phyloP scores from a whole-genome alignment of 2,888 invertebrate species.

The Drosophila stalkeri region DNA sequence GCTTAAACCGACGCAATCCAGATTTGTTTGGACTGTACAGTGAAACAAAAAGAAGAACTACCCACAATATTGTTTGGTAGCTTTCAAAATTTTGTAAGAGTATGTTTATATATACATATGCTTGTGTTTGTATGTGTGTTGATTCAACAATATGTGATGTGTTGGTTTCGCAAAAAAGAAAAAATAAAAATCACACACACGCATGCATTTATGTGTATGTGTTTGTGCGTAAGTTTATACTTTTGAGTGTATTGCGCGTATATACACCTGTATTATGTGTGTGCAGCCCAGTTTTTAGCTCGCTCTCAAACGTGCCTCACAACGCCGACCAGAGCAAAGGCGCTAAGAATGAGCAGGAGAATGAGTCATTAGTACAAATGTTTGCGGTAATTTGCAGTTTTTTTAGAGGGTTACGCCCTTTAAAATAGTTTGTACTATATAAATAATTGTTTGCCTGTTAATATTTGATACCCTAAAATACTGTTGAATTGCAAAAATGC shows the following conservation, averaged over 20 bases:
- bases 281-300: constrained; percentile 28
- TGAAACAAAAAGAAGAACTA: constrained; percentile 44
- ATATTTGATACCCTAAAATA: not conserved
- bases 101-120: constrained; percentile 11
- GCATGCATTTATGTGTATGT: not conserved
- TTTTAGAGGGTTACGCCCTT: constrained; percentile 11
- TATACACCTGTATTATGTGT: constrained; percentile 10
- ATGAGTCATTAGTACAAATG: constrained; percentile 48
- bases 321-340: not conserved
- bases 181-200: too few relatives aligned
- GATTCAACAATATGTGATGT: too few relatives aligned
- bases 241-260: constrained; percentile 2
- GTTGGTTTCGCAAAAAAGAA: constrained; percentile 4
- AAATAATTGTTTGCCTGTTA: not conserved
- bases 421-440: constrained; percentile 15
- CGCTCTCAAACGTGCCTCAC: constrained; percentile 42
- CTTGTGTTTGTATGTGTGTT: not conserved
- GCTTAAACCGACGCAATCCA: constrained; percentile 57
- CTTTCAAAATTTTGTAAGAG: constrained; percentile 45
- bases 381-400: constrained; percentile 41
- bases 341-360: constrained; percentile 25
- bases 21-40: constrained; percentile 54
- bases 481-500: not conserved
- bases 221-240: not conserved
- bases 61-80: constrained; percentile 31